Base-by-base conservation (phyloP, 2,888 invertebrate genomes). In the Ectemnius lituratus region DNA sequence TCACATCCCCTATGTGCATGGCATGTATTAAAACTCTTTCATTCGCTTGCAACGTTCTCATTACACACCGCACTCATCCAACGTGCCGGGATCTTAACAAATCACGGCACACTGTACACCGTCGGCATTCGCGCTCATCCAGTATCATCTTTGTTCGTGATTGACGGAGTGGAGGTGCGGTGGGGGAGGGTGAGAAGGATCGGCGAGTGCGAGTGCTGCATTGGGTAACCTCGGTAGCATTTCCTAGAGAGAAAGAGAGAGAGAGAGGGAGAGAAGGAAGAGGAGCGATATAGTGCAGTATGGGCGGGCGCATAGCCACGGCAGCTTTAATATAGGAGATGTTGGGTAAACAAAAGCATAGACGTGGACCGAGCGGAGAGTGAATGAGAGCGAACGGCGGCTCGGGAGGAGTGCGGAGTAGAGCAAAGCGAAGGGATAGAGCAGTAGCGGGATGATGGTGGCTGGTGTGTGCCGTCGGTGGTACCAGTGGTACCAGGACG, bases 311-410 rank as follows among this genome's bases (percentile, higher is more conserved):
- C 67, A 75, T 69, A 81, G 69, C 75, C 74, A 76, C 74, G 79
- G 76, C 74, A 73, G 85, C 79, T 89, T 90, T 89, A 90, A 90
- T 90, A 90, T 87, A 87, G 83, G 85, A 90, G 88, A 89, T 88
- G 90, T 85, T 73, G 87, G 85, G 88, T 88, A 90, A 90, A 90
- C 90, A 90, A 90, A 89, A 88, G 88, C 86, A 79, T 82, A 84
- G 86, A 87, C 84, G 84, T 85, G 85, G 85, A 85, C 79, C 76
- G 77, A 75, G 79, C 71, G 69, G 77, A 73, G 78, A 84, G 84
- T 83, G 87, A 86, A 85, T 85, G 87, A 86, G 37, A 37, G 82
- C 79, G 83, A 81, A 79, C 82, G 79, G 76, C 16, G 52, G 52
- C 52, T 16, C 16, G 14, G 52, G 52, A 52, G 73, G 81, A 67